phyloP scores from a whole-genome alignment of 2,888 invertebrate genomes.

The Mylabris sibirica region DNA sequence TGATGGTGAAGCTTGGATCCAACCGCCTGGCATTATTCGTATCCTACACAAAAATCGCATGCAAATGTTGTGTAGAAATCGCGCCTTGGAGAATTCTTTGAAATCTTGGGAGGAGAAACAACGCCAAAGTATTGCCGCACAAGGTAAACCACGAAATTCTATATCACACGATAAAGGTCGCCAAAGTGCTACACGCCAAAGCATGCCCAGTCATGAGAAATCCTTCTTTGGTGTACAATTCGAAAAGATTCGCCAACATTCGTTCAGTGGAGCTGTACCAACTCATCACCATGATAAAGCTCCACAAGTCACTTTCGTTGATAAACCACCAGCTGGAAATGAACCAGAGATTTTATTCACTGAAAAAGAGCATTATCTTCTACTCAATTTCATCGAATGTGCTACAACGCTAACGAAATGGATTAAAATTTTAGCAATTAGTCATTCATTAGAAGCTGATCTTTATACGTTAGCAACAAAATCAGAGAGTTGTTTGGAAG shows the following conservation, averaged over 20 bases:
- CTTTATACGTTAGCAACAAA: slow-evolving; percentile 79
- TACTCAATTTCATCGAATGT: slow-evolving; percentile 84
- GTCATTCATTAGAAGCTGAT: slow-evolving; percentile 75
- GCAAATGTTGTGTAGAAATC: slow-evolving; percentile 93
- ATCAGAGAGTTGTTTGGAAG: slow-evolving; percentile 73
- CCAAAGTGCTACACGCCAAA: slow-evolving; percentile 58
- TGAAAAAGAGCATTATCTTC: slow-evolving; percentile 73
- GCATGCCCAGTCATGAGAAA: slow-evolving; percentile 59
- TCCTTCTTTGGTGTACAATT: slow-evolving; percentile 59
- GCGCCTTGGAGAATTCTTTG: slow-evolving; percentile 88
- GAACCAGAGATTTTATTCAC: slow-evolving; percentile 63
- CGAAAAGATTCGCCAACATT: slow-evolving; percentile 60
- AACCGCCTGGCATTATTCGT: slow-evolving; percentile 94
- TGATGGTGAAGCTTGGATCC: slow-evolving; percentile 98
- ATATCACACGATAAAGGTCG: slow-evolving; percentile 58
- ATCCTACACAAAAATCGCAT: slow-evolving; percentile 97
- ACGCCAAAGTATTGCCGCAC: slow-evolving; percentile 66
- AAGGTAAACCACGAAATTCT: slow-evolving; percentile 60
- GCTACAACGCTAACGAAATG: slow-evolving; percentile 87
- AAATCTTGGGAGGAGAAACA: slow-evolving; percentile 89
- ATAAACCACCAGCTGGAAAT: slow-evolving; percentile 48
- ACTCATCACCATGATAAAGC: slow-evolving; percentile 45
- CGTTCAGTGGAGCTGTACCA: slow-evolving; percentile 59
- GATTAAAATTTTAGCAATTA: slow-evolving; percentile 68
- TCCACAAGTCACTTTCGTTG: slow-evolving; percentile 53